These are phyloP conservation scores for Belonocnema kinseyi DNA, from an alignment of 1,140 invertebrate species.

Conservation along the genomic window DNA sequence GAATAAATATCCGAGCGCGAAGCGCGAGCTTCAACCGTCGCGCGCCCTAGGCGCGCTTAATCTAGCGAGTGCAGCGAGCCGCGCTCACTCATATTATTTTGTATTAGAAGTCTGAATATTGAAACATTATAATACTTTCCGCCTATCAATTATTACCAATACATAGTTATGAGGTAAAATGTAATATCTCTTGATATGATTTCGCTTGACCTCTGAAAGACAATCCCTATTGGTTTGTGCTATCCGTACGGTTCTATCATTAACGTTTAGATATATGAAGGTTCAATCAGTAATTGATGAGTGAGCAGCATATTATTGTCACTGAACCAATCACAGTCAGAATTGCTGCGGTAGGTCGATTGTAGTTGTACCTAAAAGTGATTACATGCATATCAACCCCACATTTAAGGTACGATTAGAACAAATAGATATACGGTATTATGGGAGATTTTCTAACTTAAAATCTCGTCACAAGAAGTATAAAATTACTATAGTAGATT, in stretches of 20 bases:
- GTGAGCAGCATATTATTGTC: background rate
- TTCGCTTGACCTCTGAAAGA: too few relatives aligned
- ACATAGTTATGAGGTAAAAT: too few relatives aligned
- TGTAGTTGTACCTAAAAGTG: constrained; percentile 9
- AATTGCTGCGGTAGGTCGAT: constrained; percentile 30
- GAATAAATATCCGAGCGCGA: too few relatives aligned
- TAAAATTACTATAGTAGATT: background rate
- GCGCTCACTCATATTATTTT: too few relatives aligned
- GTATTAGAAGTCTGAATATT: too few relatives aligned
- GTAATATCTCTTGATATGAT: too few relatives aligned
- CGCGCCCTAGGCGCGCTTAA: too few relatives aligned
- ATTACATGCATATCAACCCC: constrained; percentile 11
- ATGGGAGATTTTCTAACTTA: background rate
- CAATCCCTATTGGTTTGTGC: too few relatives aligned
- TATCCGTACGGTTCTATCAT: background rate
- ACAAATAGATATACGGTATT: constrained; percentile 1
- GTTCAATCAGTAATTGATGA: constrained; percentile 25
- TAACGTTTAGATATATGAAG: constrained; percentile 20
- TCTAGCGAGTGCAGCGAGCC: too few relatives aligned
- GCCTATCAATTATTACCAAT: too few relatives aligned
- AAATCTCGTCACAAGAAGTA: background rate
- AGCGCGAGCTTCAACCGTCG: too few relatives aligned
- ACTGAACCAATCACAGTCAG: constrained; percentile 13
- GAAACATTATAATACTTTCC: too few relatives aligned
- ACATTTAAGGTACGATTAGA: constrained; percentile 21